Evolutionary conservation across 2,888 invertebrate species (phyloP).

Genomic region (Andrena fulva): DNA sequence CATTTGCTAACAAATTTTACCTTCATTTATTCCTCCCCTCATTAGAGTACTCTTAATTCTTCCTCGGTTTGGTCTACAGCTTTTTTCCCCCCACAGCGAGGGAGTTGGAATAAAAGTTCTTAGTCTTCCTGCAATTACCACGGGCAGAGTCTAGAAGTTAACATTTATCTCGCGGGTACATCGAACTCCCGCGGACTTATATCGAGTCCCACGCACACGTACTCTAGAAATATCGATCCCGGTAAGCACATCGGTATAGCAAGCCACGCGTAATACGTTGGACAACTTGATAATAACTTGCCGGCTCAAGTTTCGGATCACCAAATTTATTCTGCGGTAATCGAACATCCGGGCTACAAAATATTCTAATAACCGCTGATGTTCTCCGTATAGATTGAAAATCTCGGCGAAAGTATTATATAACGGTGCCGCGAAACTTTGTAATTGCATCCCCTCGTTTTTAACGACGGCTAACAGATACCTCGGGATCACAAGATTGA

Average conservation of each 20-base stretch:
- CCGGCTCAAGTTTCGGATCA: slow-evolving; percentile 41
- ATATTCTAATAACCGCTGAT: slow-evolving; percentile 11
- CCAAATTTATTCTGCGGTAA: slow-evolving; percentile 53
- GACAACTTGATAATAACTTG: slow-evolving; percentile 60
- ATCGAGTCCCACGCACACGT: slow-evolving; percentile 19
- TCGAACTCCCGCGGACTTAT: slow-evolving; percentile 36
- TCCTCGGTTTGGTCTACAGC: no score
- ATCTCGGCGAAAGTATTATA: neutral
- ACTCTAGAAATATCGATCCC: slow-evolving; percentile 45
- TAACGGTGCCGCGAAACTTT: slow-evolving; percentile 18
- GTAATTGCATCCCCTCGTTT: slow-evolving; percentile 15
- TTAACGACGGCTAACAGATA: neutral
- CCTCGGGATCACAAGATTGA: neutral
- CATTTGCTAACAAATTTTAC: no score
- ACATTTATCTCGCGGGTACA: slow-evolving; percentile 27
- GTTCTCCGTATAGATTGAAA: slow-evolving; percentile 16
- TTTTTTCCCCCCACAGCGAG: no score
- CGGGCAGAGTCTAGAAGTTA: neutral
- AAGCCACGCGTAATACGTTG: slow-evolving; percentile 48
- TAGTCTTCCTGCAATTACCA: neutral
- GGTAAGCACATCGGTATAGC: slow-evolving; percentile 45
- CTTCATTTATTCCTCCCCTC: no score
- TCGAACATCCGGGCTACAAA: slow-evolving; percentile 34
- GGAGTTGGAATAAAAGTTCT: no score
- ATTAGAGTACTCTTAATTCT: no score